Conservation (phyloP, 2,888 invertebrate genomes). For the Xestia xanthographa region DNA sequence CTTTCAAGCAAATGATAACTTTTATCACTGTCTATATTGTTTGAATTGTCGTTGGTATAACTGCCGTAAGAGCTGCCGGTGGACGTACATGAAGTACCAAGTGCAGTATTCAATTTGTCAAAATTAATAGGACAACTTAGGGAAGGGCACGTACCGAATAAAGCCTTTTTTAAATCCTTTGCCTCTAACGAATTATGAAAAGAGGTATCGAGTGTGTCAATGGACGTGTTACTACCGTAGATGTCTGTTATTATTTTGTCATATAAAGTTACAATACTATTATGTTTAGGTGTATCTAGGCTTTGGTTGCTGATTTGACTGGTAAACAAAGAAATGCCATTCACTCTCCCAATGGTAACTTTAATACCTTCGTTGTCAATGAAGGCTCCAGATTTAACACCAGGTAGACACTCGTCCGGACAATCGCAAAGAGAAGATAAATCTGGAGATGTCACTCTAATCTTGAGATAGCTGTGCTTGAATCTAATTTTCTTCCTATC, state of each 20-base stretch:
- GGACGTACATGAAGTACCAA: slow-evolving; percentile 19
- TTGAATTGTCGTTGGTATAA: background rate
- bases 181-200: slow-evolving; percentile 11
- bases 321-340: slow-evolving; percentile 71
- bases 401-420: slow-evolving; percentile 80
- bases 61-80: slow-evolving; percentile 21
- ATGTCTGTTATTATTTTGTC: slow-evolving; percentile 23
- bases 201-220: slow-evolving; percentile 7
- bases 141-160: slow-evolving; percentile 3
- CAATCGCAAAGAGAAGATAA: slow-evolving; percentile 81
- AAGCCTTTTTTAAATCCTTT: slow-evolving; percentile 39
- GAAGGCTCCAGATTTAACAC: slow-evolving; percentile 78
- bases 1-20: slow-evolving; percentile 1
- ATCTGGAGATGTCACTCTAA: slow-evolving; percentile 82
- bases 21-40: slow-evolving; percentile 22
- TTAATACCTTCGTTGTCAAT: slow-evolving; percentile 82
- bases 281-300: background rate
- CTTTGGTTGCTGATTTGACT: slow-evolving; percentile 30
- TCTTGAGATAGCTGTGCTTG: slow-evolving; percentile 84
- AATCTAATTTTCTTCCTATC: slow-evolving; percentile 84
- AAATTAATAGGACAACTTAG: slow-evolving; percentile 8
- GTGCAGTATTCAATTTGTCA: slow-evolving; percentile 23
- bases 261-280: slow-evolving; percentile 15
- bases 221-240: slow-evolving; percentile 29
- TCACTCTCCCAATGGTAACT: slow-evolving; percentile 80